Conservation (phyloP, 2,888 invertebrate genomes). For the Caenorhabditis sulstoni region DNA sequence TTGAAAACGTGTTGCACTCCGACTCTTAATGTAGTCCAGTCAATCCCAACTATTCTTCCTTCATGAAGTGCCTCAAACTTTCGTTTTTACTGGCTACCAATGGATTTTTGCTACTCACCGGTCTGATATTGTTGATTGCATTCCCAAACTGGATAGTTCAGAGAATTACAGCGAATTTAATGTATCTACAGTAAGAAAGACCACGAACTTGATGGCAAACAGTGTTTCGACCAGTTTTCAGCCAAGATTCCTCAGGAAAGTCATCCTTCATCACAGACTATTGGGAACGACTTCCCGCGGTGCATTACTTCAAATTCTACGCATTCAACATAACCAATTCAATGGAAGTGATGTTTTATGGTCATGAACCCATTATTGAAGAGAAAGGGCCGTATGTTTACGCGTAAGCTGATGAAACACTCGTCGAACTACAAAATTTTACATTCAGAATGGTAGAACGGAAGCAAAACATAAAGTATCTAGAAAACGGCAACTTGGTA, state of each 20-base stretch:
- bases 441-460: slow-evolving; percentile 26
- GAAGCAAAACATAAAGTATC: slow-evolving; percentile 19
- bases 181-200: slow-evolving; percentile 28
- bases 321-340: slow-evolving; percentile 60
- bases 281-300: slow-evolving; percentile 52
- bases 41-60: background rate
- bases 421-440: background rate
- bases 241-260: slow-evolving; percentile 18
- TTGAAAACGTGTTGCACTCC: no score
- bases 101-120: slow-evolving; percentile 7
- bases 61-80: slow-evolving; percentile 9
- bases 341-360: slow-evolving; percentile 52
- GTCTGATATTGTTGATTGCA: background rate
- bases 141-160: slow-evolving; percentile 21
- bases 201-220: background rate
- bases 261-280: slow-evolving; percentile 33
- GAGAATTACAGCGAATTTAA: slow-evolving; percentile 9
- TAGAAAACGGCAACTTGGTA: slow-evolving; percentile 8
- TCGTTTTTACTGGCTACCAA: background rate
- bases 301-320: slow-evolving; percentile 49
- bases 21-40: slow-evolving; percentile 1
- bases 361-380: slow-evolving; percentile 37
- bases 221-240: background rate
- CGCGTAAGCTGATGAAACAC: slow-evolving; percentile 24
- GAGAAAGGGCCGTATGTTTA: slow-evolving; percentile 59